Evolutionary conservation across 1,140 invertebrate genomes (phyloP).

Genomic region (Calephelis virginiensis): DNA sequence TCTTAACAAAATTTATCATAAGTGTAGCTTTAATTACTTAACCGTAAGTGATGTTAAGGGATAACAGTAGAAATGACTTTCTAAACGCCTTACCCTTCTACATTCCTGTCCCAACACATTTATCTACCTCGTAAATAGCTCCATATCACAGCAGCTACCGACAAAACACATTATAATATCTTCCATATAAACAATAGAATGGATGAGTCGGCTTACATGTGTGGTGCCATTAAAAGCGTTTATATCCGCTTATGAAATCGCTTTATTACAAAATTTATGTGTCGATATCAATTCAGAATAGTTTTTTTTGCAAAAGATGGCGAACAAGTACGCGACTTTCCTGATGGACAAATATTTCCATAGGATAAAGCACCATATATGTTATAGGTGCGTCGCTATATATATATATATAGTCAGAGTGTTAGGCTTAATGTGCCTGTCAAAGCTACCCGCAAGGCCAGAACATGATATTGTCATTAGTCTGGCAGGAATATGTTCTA

Average conservation of each 20-base stretch:
- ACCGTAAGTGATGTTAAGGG: constrained; percentile 29
- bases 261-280: no score
- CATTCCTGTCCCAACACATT: constrained; percentile 44
- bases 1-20: background rate
- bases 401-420: no score
- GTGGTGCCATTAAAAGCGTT: constrained; percentile 38
- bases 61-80: constrained; percentile 26
- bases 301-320: no score
- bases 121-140: constrained; percentile 61
- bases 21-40: constrained; percentile 8
- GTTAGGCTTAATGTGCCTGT: no score
- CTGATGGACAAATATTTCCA: no score
- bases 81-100: constrained; percentile 32
- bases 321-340: no score
- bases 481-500: no score
- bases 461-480: no score
- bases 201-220: constrained; percentile 46
- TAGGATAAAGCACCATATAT: no score
- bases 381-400: no score
- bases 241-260: background rate
- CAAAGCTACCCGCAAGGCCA: no score
- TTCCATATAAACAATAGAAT: constrained; percentile 70
- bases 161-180: constrained; percentile 75
- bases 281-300: no score
- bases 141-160: constrained; percentile 61